Conservation (phyloP, 2,888 invertebrate genomes). For the Coremacera marginata region DNA sequence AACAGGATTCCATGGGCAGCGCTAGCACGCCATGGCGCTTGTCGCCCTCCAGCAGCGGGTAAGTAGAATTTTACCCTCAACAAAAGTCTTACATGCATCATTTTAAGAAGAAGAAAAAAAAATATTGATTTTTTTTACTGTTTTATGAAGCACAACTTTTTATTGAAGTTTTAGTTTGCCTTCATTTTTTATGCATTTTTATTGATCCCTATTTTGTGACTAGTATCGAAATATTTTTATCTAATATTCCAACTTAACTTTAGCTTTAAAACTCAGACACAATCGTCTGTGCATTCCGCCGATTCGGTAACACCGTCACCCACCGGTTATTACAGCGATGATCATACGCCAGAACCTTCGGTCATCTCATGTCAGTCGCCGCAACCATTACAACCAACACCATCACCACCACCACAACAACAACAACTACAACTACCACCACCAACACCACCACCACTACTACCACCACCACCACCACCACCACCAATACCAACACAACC, state of each 20-base stretch:
- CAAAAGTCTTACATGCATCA: no score
- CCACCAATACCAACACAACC: constrained; percentile 29
- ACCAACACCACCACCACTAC: constrained; percentile 12
- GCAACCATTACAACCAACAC: constrained; percentile 39
- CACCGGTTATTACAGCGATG: constrained; percentile 72
- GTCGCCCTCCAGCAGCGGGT: constrained; percentile 70
- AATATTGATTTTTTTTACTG: not conserved
- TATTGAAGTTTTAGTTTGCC: not conserved
- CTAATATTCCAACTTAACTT: constrained; percentile 35
- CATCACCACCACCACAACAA: constrained; percentile 42
- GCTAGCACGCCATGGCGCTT: constrained; percentile 67
- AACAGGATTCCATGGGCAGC: constrained; percentile 73
- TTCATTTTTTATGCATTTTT: not conserved
- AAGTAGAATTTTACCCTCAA: constrained; percentile 49
- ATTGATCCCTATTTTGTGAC: not conserved
- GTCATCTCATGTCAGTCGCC: constrained; percentile 55
- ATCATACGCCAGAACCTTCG: constrained; percentile 66
- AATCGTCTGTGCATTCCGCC: constrained; percentile 70
- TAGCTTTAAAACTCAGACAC: constrained; percentile 68
- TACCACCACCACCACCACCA: constrained; percentile 42
- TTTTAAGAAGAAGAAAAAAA: no score
- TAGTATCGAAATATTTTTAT: constrained; percentile 10
- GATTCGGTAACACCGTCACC: constrained; percentile 85
- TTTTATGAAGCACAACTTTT: not conserved
- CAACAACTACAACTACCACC: constrained; percentile 35